Percentiles rank a stretch among this genome's conserved stretches.
phyloP scores from a whole-genome alignment of 2,888 invertebrate species.

The Celastrina argiolus region DNA sequence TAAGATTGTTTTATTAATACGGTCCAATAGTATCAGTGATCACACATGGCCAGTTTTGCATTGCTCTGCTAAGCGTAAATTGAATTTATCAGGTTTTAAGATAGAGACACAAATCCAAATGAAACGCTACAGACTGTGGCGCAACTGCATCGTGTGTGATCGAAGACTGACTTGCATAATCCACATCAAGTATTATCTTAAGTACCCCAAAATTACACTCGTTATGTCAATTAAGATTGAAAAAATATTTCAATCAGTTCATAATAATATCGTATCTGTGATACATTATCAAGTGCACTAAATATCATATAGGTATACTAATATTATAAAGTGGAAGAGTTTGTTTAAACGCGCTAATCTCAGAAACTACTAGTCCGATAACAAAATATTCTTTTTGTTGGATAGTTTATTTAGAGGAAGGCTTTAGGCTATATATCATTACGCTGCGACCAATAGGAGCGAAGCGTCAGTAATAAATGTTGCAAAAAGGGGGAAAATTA shows the following conservation, averaged over 20 bases:
- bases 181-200: constrained; percentile 2
- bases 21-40: constrained; percentile 1
- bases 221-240: neutral
- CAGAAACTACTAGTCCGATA: too few relatives aligned
- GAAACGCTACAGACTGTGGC: neutral
- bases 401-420: too few relatives aligned
- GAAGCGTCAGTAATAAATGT: too few relatives aligned
- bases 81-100: constrained; percentile 14
- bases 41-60: constrained; percentile 10
- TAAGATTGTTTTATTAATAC: too few relatives aligned
- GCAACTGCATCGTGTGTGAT: constrained; percentile 11
- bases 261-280: neutral
- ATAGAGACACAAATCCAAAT: constrained; percentile 10
- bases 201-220: constrained; percentile 1
- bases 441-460: too few relatives aligned
- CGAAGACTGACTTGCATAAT: neutral
- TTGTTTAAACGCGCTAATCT: too few relatives aligned
- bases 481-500: too few relatives aligned
- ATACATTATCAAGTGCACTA: neutral
- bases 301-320: neutral
- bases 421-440: too few relatives aligned
- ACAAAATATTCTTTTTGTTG: too few relatives aligned
- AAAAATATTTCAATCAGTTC: neutral
- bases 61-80: constrained; percentile 8
- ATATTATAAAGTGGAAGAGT: too few relatives aligned